A percentile compares a stretch with the other conserved stretches of the same genome.
Evolutionary conservation across 2,113 vertebrate genomes (phyloP).

Genomic region (Oncorhynchus clarkii): DNA sequence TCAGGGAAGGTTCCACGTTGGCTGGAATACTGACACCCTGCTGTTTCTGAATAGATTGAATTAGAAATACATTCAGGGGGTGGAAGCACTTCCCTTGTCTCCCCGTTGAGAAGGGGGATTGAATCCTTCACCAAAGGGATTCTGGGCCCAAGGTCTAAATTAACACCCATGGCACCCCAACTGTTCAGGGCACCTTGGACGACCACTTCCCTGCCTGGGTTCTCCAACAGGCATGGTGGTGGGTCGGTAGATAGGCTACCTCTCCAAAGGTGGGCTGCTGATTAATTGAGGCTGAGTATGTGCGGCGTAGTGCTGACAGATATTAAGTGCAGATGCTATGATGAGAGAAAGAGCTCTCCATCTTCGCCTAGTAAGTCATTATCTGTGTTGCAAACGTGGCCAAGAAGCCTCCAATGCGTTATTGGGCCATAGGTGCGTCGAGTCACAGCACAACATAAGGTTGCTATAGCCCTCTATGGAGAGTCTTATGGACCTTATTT

Average conservation of each 20-base stretch:
- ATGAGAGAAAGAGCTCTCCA: constrained; percentile 55
- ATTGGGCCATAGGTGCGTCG: neutral
- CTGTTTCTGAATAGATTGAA: constrained; percentile 62
- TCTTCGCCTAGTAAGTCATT: constrained; percentile 54
- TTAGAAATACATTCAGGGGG: constrained; percentile 61
- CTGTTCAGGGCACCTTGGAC: constrained; percentile 46
- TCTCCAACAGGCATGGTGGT: constrained; percentile 36
- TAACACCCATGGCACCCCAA: constrained; percentile 38
- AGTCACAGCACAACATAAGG: too few relatives aligned
- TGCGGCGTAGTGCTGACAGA: constrained; percentile 51
- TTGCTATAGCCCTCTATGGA: too few relatives aligned
- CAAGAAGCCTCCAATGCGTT: constrained; percentile 23
- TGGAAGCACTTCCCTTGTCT: constrained; percentile 42
- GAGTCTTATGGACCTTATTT: too few relatives aligned
- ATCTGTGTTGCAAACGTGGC: constrained; percentile 5
- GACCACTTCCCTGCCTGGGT: constrained; percentile 44
- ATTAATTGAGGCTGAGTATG: constrained; percentile 63
- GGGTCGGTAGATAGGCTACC: constrained; percentile 39
- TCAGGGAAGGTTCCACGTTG: constrained; percentile 33
- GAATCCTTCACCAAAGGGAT: constrained; percentile 64
- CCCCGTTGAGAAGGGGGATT: constrained; percentile 47
- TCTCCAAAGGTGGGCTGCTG: constrained; percentile 59
- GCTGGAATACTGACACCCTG: constrained; percentile 22
- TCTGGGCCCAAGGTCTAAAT: constrained; percentile 53
- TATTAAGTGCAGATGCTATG: constrained; percentile 58